Base-by-base conservation (phyloP, 1,140 invertebrate species). In the Euborellia annulipes region DNA sequence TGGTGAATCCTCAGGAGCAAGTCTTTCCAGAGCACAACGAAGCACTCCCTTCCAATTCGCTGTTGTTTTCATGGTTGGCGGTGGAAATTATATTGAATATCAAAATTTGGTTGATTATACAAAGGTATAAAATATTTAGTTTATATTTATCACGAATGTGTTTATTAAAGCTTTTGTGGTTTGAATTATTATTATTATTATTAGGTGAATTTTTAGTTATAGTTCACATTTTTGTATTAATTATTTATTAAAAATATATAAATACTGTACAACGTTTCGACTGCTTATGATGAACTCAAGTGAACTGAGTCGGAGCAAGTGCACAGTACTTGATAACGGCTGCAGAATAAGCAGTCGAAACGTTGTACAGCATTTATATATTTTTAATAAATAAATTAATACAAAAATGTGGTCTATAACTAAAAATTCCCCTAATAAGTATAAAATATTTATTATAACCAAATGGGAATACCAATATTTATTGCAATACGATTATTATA, bases 61-160 rank as follows among this genome's bases (percentile, higher is more conserved):
- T 11, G 82, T 96, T 53, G 92, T 98, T 7, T 98, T 98, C 64
- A 72, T 98, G 41, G 85, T 98, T 21, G 95, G 95, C 42, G 95
- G 95, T 47, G 95, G 95, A 22, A 98, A 96, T 70, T 98, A 98
- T 60, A 96, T 97, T 55, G 95, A 99, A 66, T 98, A 98, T 63
- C 93, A 98, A 63, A 98, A 99, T 73, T 71, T 99, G 30, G 75
- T 89, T 23, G 93, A 98, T 62, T 96, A 94, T 62, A 83, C 82
- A 13, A 95, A 89, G 69, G 77, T 81, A 65, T 52, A 44, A 48
- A 36, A 41, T 45, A 34, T 36, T 40, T 8, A 9, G n/a, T 34
- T 9, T 34, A 9, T 9, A 9, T n/a, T 11, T 44, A 16, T n/a
- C 4, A 14, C 17, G 9, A 37, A 9, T 4, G 6, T 27, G 6